Evolutionary conservation across 2,888 invertebrate species (phyloP).

Genomic region (Panzeria rudis): DNA sequence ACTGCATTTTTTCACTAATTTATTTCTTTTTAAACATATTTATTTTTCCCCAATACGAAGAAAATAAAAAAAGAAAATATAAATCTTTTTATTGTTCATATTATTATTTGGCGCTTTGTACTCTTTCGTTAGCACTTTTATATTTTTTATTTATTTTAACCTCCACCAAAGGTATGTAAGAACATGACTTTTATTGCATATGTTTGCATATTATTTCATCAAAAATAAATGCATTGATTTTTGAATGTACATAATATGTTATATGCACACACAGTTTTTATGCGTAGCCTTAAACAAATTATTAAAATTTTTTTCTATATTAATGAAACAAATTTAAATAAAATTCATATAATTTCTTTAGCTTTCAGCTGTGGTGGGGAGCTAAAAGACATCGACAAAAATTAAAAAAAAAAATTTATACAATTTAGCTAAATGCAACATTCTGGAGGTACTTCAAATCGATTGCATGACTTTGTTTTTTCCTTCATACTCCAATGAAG

Average conservation of each 20-base stretch:
- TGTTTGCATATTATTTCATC: neutral
- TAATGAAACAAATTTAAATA: no score
- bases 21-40: slow-evolving; percentile 22
- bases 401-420: no score
- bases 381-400: no score
- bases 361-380: no score
- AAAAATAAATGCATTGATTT: neutral
- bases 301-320: no score
- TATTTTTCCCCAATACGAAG: neutral
- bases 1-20: slow-evolving; percentile 53
- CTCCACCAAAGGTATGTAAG: neutral
- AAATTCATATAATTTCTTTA: no score
- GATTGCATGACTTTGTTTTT: no score
- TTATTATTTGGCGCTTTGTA: slow-evolving; percentile 4
- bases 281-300: no score
- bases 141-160: neutral
- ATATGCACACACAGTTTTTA: neutral
- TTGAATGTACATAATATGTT: neutral
- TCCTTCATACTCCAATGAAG: no score
- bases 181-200: neutral
- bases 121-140: neutral
- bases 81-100: slow-evolving; percentile 15
- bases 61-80: neutral
- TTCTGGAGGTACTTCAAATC: no score
- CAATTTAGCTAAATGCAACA: no score